Conservation (phyloP, 2,888 invertebrate species). For the Heliothis peltigera region DNA sequence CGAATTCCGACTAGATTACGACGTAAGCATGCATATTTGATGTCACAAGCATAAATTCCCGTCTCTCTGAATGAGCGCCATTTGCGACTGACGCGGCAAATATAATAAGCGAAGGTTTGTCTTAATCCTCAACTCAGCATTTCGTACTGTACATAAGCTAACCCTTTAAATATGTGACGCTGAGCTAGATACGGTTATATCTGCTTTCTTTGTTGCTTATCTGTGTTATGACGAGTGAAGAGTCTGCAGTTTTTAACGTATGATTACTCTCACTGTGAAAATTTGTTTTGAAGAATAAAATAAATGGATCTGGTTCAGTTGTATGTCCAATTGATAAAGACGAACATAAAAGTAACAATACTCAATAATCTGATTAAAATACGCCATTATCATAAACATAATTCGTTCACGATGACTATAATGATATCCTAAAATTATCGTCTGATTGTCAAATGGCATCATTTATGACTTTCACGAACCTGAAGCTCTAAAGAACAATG, state of each 20-base stretch:
- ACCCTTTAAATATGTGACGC: conserved; percentile 44
- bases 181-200: conserved; percentile 34
- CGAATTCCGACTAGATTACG: conserved; percentile 27
- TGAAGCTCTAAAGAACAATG: neutral
- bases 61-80: conserved; percentile 47
- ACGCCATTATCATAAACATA: neutral
- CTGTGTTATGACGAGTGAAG: conserved; percentile 18
- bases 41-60: conserved; percentile 47
- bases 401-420: neutral
- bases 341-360: too few species aligned
- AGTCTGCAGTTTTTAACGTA: conserved; percentile 23
- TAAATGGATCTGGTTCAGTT: neutral
- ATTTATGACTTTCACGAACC: neutral
- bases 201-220: too few species aligned
- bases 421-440: neutral
- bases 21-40: conserved; percentile 42
- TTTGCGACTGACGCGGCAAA: conserved; percentile 49
- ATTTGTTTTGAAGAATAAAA: conserved; percentile 23
- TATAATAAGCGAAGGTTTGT: conserved; percentile 54
- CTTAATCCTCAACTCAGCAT: conserved; percentile 58
- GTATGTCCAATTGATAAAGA: neutral
- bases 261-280: conserved; percentile 12
- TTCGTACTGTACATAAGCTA: conserved; percentile 47
- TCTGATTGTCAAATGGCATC: neutral
- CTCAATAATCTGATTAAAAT: too few species aligned